Conservation (phyloP, 2,797 vertebrate genomes). For the Hypotaenidia philippensis region DNA sequence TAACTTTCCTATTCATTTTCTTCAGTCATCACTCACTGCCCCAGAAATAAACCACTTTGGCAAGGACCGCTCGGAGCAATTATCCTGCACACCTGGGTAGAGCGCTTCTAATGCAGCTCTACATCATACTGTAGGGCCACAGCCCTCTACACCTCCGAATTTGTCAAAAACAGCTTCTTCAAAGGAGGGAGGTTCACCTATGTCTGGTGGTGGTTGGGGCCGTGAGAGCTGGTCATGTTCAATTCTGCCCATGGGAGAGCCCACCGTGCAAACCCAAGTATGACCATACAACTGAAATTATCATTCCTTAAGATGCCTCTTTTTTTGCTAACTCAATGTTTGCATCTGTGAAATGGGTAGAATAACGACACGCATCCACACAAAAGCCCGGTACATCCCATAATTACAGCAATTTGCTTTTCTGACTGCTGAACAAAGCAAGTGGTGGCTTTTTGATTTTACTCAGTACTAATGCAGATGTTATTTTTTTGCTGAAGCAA, state of each 20-base stretch:
- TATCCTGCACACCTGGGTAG: not conserved
- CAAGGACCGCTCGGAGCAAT: not conserved
- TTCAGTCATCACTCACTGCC: not conserved
- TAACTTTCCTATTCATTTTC: not conserved
- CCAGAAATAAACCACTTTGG: not conserved
- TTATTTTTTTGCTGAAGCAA: not conserved
- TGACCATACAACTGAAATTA: fast-evolving
- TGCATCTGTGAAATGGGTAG: not conserved
- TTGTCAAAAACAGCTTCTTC: not conserved
- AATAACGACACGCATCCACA: not conserved
- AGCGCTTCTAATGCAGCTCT: fast-evolving
- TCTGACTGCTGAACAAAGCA: not conserved
- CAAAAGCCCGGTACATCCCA: not conserved
- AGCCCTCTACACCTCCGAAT: not conserved
- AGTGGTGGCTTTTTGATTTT: not conserved
- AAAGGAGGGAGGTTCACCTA: not conserved
- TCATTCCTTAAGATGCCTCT: not conserved
- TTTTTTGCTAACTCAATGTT: not conserved
- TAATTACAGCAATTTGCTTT: conserved; percentile 4
- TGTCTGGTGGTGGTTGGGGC: not conserved
- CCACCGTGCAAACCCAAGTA: not conserved
- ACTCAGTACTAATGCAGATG: not conserved
- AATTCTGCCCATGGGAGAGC: not conserved
- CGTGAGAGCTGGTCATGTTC: not conserved
- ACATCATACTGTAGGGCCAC: not conserved